phyloP scores from a whole-genome alignment of 1,140 invertebrate species.

The Lepidotrigona ventralis region DNA sequence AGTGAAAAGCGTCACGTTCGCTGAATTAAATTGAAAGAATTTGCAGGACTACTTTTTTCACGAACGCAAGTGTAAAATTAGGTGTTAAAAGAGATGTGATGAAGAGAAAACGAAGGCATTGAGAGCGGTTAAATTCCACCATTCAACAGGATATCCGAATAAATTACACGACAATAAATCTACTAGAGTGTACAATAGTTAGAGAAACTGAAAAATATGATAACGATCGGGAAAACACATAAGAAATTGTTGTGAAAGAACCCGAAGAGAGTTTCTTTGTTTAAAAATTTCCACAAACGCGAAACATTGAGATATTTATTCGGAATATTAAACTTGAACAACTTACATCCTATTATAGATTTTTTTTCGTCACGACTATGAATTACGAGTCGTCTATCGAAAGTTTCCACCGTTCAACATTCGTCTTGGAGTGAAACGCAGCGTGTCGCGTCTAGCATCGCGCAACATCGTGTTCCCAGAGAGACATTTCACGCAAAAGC shows the following conservation, averaged over 20 bases:
- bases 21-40: conserved; percentile 10
- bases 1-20: no score
- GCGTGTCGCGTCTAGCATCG: background rate
- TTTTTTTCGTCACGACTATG: background rate
- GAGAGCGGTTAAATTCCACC: background rate
- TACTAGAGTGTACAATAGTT: no score
- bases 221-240: no score
- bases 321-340: background rate
- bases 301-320: background rate
- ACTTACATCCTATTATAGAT: background rate
- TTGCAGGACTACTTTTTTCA: background rate
- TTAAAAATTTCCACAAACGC: no score
- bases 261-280: no score
- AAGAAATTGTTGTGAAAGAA: no score
- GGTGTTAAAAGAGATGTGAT: background rate
- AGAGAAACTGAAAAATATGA: background rate
- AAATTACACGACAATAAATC: no score
- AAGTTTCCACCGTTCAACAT: background rate
- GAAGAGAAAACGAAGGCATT: background rate
- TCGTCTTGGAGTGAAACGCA: background rate
- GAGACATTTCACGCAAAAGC: background rate
- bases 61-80: background rate
- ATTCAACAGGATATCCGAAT: background rate
- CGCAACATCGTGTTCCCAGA: background rate
- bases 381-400: background rate